A percentile compares a stretch with the other conserved stretches of the same genome.
These are phyloP conservation scores for Taeniopygia guttata DNA, from an alignment of 2,797 vertebrate genomes.

Conservation along the genomic window DNA sequence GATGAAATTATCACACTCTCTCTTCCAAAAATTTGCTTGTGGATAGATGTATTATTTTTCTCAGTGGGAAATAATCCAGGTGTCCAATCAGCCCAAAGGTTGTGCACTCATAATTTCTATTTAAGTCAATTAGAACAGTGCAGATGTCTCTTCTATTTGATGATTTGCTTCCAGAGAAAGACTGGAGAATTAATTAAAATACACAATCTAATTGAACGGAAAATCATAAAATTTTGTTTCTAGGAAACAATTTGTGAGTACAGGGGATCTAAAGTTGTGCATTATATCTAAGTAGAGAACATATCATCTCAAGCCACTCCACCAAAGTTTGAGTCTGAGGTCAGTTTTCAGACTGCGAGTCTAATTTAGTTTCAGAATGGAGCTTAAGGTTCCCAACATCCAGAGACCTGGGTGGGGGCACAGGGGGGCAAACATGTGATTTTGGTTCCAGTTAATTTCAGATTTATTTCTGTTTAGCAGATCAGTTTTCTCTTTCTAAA, in stretches of 20 bases:
- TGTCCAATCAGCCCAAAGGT: background rate
- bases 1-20: background rate
- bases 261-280: constrained; percentile 8
- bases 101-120: constrained; percentile 10
- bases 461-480: constrained; percentile 59
- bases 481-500: constrained; percentile 64
- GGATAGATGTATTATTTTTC: constrained; percentile 10
- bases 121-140: constrained; percentile 5
- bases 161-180: constrained; percentile 20
- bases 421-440: constrained; percentile 25
- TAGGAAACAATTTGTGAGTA: constrained; percentile 38
- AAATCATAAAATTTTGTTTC: constrained; percentile 46
- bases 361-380: constrained; percentile 19
- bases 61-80: constrained; percentile 43
- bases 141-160: constrained; percentile 38
- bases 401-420: background rate
- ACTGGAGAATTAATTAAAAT: constrained; percentile 50
- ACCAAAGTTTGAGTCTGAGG: background rate
- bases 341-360: background rate
- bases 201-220: constrained; percentile 16
- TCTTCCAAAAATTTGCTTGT: background rate
- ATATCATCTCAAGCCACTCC: background rate
- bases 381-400: constrained; percentile 21
- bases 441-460: constrained; percentile 53
- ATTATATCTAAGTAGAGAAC: background rate